Percentiles rank a stretch among this genome's conserved stretches.
These are phyloP conservation scores for Candoia aspera DNA, from an alignment of 2,113 vertebrate species.

Conservation along the genomic window DNA sequence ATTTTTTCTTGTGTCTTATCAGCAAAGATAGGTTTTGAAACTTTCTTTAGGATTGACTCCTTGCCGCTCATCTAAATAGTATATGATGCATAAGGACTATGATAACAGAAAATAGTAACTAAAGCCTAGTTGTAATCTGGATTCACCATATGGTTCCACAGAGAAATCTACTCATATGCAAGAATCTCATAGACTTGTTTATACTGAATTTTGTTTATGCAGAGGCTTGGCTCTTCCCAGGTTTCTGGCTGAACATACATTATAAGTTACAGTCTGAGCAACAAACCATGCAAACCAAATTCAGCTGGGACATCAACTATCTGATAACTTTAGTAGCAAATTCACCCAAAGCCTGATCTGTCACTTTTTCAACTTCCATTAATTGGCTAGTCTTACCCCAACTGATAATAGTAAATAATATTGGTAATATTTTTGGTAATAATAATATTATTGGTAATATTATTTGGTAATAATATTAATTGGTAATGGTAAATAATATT, in stretches of 20 bases:
- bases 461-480: too few species aligned
- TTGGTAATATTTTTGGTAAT: too few species aligned
- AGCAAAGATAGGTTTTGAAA: not conserved
- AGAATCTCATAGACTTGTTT: not conserved
- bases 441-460: too few species aligned
- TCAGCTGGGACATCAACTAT: not conserved
- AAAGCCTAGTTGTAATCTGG: not conserved
- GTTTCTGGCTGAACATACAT: not conserved
- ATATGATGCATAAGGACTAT: not conserved
- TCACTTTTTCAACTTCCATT: constrained; percentile 6
- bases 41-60: not conserved
- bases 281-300: not conserved
- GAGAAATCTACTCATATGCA: not conserved
- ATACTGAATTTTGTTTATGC: not conserved
- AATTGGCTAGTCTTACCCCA: not conserved
- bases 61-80: not conserved
- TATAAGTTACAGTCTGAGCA: not conserved
- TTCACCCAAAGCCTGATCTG: not conserved
- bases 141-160: not conserved
- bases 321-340: not conserved
- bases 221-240: not conserved
- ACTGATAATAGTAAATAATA: not conserved
- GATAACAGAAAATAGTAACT: not conserved
- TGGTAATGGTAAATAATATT: too few species aligned
- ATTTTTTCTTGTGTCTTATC: not conserved